Evolutionary conservation across 1,140 invertebrate species (phyloP), one percentile per base, ranked within the genome.

Genomic region (Stenopsyche tienmushanensis): DNA sequence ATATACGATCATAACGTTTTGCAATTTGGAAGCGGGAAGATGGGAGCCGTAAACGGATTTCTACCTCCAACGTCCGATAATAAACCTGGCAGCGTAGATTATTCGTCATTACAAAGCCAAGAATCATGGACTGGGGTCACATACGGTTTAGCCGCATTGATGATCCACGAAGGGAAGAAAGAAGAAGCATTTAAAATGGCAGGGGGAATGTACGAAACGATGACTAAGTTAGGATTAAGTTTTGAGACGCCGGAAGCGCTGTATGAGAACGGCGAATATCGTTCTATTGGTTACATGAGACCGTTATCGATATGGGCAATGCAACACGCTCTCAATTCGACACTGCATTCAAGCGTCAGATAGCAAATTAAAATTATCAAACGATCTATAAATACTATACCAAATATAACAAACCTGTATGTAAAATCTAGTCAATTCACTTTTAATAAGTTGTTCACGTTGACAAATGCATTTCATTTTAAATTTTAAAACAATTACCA

Each of bases 11-110:
- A 90, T 74, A 96, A 96, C 79, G 93, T 97, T 0, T 79, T 87
- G 74, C 83, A 85, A 45, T 95, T 93, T 76, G 84, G 84, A 57
- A 83, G 86, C 67, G 93, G 93, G 3, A 83, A 82, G 17, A 86
- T 93, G 80, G 95, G 95, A 0, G 94, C 94, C 1, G 92, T 94
- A 0, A 97, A 97, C 80, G 94, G 94, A n/a, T 94, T 88, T 78
- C 77, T 88, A 59, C 85, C 87, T 0, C 81, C 87, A 64, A 55
- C 73, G 3, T 62, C 67, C 0, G 75, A 79, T 15, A 21, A 24
- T 42, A 77, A 76, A 58, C 69, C 76, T 0, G 90, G 90, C 0
- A 80, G 79, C 25, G 81, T 90, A 26, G 93, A 97, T 76, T 78
- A 78, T 9, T 85, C 83, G 34, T 88, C 88, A 34, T 78, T 94